A percentile compares a stretch with the other conserved stretches of the same genome.
phyloP scores from a whole-genome alignment of 1,140 invertebrate species.

The Stenopsyche tienmushanensis region DNA sequence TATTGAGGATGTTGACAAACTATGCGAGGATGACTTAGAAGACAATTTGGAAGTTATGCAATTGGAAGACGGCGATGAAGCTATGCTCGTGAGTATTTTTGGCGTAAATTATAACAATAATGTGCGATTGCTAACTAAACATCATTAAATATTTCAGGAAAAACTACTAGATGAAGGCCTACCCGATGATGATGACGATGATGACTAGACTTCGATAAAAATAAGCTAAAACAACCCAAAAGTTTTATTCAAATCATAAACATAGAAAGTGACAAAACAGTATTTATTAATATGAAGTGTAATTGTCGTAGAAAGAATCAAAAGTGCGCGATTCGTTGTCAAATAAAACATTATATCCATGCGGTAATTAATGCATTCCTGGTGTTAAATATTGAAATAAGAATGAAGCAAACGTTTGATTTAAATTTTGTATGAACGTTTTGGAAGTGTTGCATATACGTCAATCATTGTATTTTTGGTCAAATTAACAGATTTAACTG shows the following conservation, averaged over 20 bases:
- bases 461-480: no score
- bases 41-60: constrained; percentile 13
- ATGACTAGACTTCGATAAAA: not conserved
- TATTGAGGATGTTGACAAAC: no score
- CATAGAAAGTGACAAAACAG: not conserved
- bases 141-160: constrained; percentile 12
- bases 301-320: not conserved
- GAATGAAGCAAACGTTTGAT: no score
- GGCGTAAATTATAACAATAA: not conserved
- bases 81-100: constrained; percentile 8
- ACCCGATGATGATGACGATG: constrained; percentile 1
- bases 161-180: constrained; percentile 17
- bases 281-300: not conserved
- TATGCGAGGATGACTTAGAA: constrained; percentile 8
- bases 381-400: no score
- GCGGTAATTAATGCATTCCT: no score
- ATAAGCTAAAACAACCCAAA: not conserved
- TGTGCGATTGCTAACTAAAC: not conserved
- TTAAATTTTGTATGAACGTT: no score
- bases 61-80: constrained; percentile 19
- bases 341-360: no score
- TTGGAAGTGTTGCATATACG: no score
- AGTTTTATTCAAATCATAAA: not conserved
- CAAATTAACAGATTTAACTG: no score
- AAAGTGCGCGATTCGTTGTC: no score